Percentiles rank a stretch among this genome's conserved stretches.
phyloP scores from a whole-genome alignment of 2,113 vertebrate species.

The Pavo muticus region DNA sequence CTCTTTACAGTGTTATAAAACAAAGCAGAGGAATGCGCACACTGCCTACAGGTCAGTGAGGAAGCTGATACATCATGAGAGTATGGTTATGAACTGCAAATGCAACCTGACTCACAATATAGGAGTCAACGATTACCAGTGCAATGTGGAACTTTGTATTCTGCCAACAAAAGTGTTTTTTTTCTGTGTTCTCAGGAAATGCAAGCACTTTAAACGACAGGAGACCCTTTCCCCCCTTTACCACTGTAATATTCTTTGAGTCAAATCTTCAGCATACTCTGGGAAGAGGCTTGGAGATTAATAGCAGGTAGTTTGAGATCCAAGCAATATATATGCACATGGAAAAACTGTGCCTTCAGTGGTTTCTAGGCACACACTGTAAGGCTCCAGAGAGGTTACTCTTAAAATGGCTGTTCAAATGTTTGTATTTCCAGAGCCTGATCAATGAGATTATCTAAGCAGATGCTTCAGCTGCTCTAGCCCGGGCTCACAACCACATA shows the following conservation, averaged over 20 bases:
- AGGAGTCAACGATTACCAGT: not conserved
- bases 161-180: not conserved
- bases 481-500: not conserved
- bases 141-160: not conserved
- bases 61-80: not conserved
- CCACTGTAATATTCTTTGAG: not conserved
- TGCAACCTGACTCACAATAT: not conserved
- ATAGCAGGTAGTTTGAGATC: not conserved
- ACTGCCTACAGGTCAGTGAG: not conserved
- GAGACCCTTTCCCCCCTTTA: rapidly evolving
- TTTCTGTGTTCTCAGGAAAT: not conserved
- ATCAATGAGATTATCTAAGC: not conserved
- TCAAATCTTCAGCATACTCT: not conserved
- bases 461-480: not conserved
- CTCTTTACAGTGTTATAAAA: slow-evolving; percentile 14
- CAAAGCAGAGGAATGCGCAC: rapidly evolving
- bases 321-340: not conserved
- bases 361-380: not conserved
- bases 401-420: slow-evolving; percentile 17
- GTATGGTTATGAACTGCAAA: not conserved
- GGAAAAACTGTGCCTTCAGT: not conserved
- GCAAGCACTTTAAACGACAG: not conserved
- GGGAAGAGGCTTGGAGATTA: not conserved
- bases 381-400: not conserved
- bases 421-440: slow-evolving; percentile 3